Percentiles rank a stretch among this genome's conserved stretches.
Conservation (phyloP, 2,888 invertebrate species). For the Melitaea athalia region DNA sequence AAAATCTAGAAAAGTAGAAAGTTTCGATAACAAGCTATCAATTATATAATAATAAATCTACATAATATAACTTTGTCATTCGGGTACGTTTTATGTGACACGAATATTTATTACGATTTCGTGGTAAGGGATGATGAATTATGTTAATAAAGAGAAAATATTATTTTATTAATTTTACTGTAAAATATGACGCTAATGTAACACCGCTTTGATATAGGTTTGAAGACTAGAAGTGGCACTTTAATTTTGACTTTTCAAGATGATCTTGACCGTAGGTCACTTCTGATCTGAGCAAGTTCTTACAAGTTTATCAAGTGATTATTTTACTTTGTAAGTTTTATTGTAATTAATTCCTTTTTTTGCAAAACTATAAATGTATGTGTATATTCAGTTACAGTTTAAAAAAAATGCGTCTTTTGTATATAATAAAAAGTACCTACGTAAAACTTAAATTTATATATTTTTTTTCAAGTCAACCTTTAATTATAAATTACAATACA, state of each 20-base stretch:
- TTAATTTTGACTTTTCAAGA: neutral
- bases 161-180: conserved; percentile 21
- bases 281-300: neutral
- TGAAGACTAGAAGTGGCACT: neutral
- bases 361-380: neutral
- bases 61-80: neutral
- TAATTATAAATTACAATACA: too few relatives aligned
- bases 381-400: too few relatives aligned
- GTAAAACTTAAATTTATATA: neutral
- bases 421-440: too few relatives aligned
- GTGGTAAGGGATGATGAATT: neutral
- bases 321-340: neutral
- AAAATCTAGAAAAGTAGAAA: too few relatives aligned
- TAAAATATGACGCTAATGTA: conserved; percentile 23
- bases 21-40: too few relatives aligned
- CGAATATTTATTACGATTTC: neutral
- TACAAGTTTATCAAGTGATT: neutral
- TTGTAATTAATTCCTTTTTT: neutral
- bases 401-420: too few relatives aligned
- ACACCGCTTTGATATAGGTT: conserved; percentile 15
- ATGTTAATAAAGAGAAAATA: conserved; percentile 5
- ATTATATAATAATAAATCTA: neutral
- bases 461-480: neutral
- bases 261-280: neutral
- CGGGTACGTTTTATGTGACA: neutral